A percentile compares a stretch with the other conserved stretches of the same genome.
phyloP scores from a whole-genome alignment of 2,797 vertebrate genomes.

The Urocyon cinereoargenteus region DNA sequence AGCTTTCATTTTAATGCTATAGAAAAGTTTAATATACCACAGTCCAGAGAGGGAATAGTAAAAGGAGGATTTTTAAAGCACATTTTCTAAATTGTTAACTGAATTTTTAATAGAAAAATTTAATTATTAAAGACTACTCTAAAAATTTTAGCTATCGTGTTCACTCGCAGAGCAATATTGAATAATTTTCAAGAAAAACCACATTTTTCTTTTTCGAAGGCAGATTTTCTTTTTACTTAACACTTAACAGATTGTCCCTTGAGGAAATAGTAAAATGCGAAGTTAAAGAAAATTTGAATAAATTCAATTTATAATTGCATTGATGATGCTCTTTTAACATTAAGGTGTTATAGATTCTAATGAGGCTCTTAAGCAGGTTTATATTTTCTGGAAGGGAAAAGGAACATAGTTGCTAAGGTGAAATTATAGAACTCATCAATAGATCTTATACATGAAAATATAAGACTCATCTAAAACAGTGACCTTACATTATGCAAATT shows the following conservation, averaged over 20 bases:
- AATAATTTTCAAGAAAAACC: conserved; percentile 38
- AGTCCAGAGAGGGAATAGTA: conserved; percentile 28
- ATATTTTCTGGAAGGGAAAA: conserved; percentile 5
- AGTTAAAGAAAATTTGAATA: conserved; percentile 54
- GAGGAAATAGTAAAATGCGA: conserved; percentile 51
- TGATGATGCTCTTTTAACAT: conserved; percentile 10
- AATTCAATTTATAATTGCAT: conserved; percentile 45
- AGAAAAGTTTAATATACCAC: not conserved
- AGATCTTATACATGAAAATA: conserved; percentile 49
- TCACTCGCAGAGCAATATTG: not conserved
- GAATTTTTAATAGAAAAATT: conserved; percentile 46
- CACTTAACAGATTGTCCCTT: not conserved
- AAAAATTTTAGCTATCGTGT: conserved; percentile 1
- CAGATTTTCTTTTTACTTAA: conserved; percentile 50
- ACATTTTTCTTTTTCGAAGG: not conserved
- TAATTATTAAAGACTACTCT: conserved; percentile 59
- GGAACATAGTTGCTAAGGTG: not conserved
- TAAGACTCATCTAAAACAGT: not conserved
- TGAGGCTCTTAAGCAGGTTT: conserved; percentile 18
- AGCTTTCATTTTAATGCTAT: conserved; percentile 45
- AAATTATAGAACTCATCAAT: conserved; percentile 8
- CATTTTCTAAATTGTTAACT: conserved; percentile 32
- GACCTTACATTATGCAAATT: not conserved
- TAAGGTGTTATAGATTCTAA: conserved; percentile 41
- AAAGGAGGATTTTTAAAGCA: conserved; percentile 14